Evolutionary conservation across 2,888 invertebrate species (phyloP).

Genomic region (Temnothorax unifasciatus): DNA sequence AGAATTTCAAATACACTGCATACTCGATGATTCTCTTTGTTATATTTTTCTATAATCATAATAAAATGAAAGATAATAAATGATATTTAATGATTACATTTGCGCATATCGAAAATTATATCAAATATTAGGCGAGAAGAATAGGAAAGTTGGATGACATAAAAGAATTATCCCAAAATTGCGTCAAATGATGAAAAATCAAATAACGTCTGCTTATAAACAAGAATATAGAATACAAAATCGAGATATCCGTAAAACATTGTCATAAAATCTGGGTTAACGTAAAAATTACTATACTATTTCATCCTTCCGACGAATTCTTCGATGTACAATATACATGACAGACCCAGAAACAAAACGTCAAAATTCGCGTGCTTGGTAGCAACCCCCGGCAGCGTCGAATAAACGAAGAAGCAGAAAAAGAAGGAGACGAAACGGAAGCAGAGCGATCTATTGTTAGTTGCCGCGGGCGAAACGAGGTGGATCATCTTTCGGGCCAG

Average conservation of each 20-base stretch:
- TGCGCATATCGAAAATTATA: background rate
- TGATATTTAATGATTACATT: background rate
- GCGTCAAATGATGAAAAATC: background rate
- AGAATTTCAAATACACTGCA: background rate
- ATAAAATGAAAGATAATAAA: background rate
- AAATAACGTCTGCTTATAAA: background rate
- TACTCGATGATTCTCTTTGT: background rate
- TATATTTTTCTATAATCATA: background rate
- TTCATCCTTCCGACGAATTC: slow-evolving; percentile 1
- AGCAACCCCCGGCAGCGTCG: background rate
- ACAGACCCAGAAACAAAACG: slow-evolving; percentile 14
- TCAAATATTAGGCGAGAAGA: background rate
- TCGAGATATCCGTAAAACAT: background rate
- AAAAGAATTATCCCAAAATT: background rate
- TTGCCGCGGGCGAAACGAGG: slow-evolving; percentile 52
- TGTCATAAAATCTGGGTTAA: slow-evolving; percentile 1
- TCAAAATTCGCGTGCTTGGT: slow-evolving; percentile 38
- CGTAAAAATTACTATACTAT: slow-evolving; percentile 2
- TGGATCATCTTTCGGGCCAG: slow-evolving; percentile 57
- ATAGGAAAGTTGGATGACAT: background rate
- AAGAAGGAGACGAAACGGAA: slow-evolving; percentile 17
- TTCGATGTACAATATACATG: background rate
- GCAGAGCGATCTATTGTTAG: slow-evolving; percentile 51
- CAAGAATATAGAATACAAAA: background rate
- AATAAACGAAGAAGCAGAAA: slow-evolving; percentile 20